Evolutionary conservation across 2,888 invertebrate species (phyloP), one percentile per base, ranked within the genome.

Genomic region (Caenorhabditis japonica): DNA sequence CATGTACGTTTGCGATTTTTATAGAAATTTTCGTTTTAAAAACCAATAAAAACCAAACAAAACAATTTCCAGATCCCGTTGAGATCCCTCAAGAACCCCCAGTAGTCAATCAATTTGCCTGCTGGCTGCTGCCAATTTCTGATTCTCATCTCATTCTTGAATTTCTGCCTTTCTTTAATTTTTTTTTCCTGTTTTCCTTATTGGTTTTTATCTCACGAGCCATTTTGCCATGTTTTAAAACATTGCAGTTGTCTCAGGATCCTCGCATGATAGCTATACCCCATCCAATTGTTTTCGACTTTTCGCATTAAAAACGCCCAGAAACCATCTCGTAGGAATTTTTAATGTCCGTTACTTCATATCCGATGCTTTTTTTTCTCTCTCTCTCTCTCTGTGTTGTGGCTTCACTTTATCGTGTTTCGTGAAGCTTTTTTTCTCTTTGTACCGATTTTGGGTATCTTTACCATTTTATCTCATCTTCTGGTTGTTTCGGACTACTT

Each of bases 1-100:
- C 52, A 64, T n/a, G 73, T 74, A 55, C 19, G 53, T 30, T 52
- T 43, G n/a, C n/a, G n/a, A n/a, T n/a, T n/a, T n/a, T n/a, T n/a
- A n/a, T n/a, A n/a, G n/a, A n/a, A n/a, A n/a, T n/a, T n/a, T n/a
- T n/a, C n/a, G 19, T 51, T 46, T 15, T 19, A 30, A 17, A 58
- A 34, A 23, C 38, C 49, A 39, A 10, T 15, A 33, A 12, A 4
- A 25, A 49, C 15, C 25, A 17, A 56, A 36, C 52, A 25, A 36
- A 44, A 30, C 12, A 44, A 46, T 19, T 38, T 73, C 52, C 62
- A 74, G 73, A 58, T 74, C 21, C 73, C 73, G 5, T 44, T 74
- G 39, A 66, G 23, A 55, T 23, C 52, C 1, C 60, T 73, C 38
- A 61, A 73, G 56, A 47, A 61, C 52, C 51, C 61, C 59, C 38